Conservation (phyloP, 2,888 invertebrate species). For the Calameuta pallipes region DNA sequence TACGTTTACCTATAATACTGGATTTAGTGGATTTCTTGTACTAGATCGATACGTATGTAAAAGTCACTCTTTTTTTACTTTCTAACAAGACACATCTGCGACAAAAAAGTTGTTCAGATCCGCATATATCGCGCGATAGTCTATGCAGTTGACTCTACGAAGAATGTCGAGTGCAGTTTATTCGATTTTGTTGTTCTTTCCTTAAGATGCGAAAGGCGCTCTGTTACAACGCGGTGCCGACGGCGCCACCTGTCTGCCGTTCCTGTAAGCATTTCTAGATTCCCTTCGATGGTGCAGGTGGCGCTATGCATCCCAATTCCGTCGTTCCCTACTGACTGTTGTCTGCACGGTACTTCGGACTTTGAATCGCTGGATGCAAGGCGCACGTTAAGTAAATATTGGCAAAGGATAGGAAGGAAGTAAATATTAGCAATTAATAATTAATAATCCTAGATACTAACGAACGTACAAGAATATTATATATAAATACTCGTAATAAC, state of each 20-base stretch:
- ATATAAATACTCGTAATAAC: not conserved
- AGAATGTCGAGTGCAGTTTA: not conserved
- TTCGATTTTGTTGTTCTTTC: not conserved
- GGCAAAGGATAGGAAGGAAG: not conserved
- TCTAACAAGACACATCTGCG: not conserved
- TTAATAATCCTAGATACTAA: not conserved
- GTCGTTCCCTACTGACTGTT: not conserved
- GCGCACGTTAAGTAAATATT: not conserved
- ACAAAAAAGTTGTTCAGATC: not conserved
- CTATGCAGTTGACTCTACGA: not conserved
- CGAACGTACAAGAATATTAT: not conserved
- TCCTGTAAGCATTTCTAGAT: slow-evolving; percentile 27
- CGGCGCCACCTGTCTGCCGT: slow-evolving; percentile 37
- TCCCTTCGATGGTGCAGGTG: slow-evolving; percentile 32
- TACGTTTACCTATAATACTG: not conserved
- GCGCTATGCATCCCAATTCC: slow-evolving; percentile 28
- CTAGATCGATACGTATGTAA: not conserved
- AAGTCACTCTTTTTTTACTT: not conserved
- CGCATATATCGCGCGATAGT: not conserved
- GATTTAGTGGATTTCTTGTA: not conserved
- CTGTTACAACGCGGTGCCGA: slow-evolving; percentile 12
- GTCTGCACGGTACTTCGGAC: not conserved
- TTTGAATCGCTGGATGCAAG: not conserved
- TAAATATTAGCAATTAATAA: not conserved
- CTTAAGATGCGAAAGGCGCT: not conserved